Evolutionary conservation across 2,797 vertebrate species (phyloP), one percentile per base, ranked within the genome.

Genomic region (Podarcis siculus): DNA sequence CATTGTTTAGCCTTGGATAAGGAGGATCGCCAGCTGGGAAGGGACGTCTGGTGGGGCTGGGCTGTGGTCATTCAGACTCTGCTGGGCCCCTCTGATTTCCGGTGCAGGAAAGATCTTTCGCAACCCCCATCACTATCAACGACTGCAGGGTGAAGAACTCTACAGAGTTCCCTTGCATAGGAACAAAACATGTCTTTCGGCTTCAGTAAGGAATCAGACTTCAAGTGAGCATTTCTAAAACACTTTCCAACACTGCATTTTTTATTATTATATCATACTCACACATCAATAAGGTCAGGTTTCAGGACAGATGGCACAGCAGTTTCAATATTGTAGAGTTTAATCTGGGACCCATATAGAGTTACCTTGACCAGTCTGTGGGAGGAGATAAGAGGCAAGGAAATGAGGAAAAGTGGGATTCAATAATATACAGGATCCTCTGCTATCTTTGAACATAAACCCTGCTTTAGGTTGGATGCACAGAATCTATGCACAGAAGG

Each of bases 241-340:
- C 17, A 19, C 21, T 64, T 23, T 64, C 61, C 0, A 23, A 64
- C 21, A 23, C 21, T 19, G 21, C 21, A 64, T 64, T 64, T 64
- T 12, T 19, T 42, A 42, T 79, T 17, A 3, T 39, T 2, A 0
- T 1, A 61, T 71, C 49, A 82, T 94, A 98, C 99, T 99, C 95
- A 99, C 99, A 99, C 98, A 72, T 99, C 99, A 12, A 98, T 98
- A 88, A 99, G 98, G 96, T 99, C 99, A 3, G 99, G 99, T 92
- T 99, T 99, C 92, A 99, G 94, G 45, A 99, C 99, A 9, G 98
- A 99, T 58, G 99, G 99, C 91, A 99, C 98, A 0, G 98, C 99
- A 4, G 99, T 99, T 95, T 99, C 99, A 35, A 99, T 98, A 96
- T 99, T 98, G 88, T 99, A 99, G 87, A 99, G 95, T 81, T 98